A percentile compares a stretch with the other conserved stretches of the same genome.
These are phyloP conservation scores for Pelvicachromis taeniatus DNA, from an alignment of 2,113 vertebrate genomes.

Conservation along the genomic window DNA sequence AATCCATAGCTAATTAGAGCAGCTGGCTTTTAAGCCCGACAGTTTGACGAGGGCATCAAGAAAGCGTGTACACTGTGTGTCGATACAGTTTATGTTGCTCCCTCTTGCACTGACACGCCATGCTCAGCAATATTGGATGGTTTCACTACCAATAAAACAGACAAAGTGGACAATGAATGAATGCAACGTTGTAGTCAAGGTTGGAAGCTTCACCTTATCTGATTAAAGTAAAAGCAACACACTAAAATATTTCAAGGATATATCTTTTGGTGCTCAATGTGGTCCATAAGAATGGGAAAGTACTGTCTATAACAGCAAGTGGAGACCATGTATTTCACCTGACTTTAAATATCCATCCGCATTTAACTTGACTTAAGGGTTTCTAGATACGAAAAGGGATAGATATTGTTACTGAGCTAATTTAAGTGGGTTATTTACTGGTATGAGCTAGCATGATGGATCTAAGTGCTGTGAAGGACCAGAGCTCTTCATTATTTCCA, in stretches of 20 bases:
- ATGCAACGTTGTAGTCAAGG: neutral
- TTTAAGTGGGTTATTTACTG: constrained; percentile 41
- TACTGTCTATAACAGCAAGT: neutral
- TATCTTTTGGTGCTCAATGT: neutral
- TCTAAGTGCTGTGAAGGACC: constrained; percentile 16
- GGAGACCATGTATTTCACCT: neutral
- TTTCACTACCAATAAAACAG: constrained; percentile 56
- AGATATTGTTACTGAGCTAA: constrained; percentile 16
- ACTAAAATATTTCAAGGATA: neutral
- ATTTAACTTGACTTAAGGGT: constrained; percentile 12
- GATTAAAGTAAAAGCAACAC: constrained; percentile 38
- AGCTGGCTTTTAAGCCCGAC: constrained; percentile 65
- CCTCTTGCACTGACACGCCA: constrained; percentile 13
- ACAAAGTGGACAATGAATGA: constrained; percentile 37
- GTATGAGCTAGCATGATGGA: constrained; percentile 41
- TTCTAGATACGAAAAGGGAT: constrained; percentile 1
- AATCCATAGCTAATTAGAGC: constrained; percentile 79
- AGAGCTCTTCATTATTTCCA: constrained; percentile 54
- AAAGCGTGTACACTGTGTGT: constrained; percentile 46
- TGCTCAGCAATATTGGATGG: constrained; percentile 60
- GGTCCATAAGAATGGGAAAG: neutral
- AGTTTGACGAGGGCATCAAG: constrained; percentile 70
- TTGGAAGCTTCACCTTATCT: neutral
- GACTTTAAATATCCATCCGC: neutral
- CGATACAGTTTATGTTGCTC: constrained; percentile 64